Evolutionary conservation across 2,888 invertebrate genomes (phyloP).

Genomic region (Rhabditophanes sp.): DNA sequence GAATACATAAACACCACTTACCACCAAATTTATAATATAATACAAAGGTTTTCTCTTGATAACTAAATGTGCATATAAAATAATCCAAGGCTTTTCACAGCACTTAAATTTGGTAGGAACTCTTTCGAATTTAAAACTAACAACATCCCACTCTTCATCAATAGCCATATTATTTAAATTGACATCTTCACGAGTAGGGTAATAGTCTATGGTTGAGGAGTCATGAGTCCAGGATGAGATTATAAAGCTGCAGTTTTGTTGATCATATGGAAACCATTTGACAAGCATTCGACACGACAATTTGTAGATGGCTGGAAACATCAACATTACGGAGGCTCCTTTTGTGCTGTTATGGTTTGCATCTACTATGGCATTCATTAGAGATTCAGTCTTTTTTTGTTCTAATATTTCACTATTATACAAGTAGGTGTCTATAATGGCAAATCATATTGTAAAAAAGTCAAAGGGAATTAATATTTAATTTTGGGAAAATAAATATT

Average conservation of each 20-base stretch:
- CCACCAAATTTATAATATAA: slow-evolving; percentile 35
- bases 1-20: background rate
- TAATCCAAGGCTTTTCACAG: slow-evolving; percentile 38
- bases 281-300: slow-evolving; percentile 40
- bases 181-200: slow-evolving; percentile 21
- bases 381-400: slow-evolving; percentile 36
- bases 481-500: too few species aligned
- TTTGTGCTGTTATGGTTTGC: slow-evolving; percentile 7
- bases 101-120: slow-evolving; percentile 16
- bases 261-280: slow-evolving; percentile 9
- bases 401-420: slow-evolving; percentile 33
- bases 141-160: slow-evolving; percentile 41
- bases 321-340: slow-evolving; percentile 34
- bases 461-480: too few species aligned
- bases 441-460: too few species aligned
- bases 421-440: background rate
- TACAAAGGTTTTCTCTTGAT: slow-evolving; percentile 33
- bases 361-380: slow-evolving; percentile 36
- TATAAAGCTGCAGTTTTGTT: slow-evolving; percentile 39
- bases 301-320: slow-evolving; percentile 43
- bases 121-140: slow-evolving; percentile 31
- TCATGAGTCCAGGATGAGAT: slow-evolving; percentile 41
- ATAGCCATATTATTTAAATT: slow-evolving; percentile 36
- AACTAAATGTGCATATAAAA: slow-evolving; percentile 39
- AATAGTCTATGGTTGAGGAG: slow-evolving; percentile 35